phyloP scores from a whole-genome alignment of 2,797 vertebrate genomes.

The Propithecus deckenii region DNA sequence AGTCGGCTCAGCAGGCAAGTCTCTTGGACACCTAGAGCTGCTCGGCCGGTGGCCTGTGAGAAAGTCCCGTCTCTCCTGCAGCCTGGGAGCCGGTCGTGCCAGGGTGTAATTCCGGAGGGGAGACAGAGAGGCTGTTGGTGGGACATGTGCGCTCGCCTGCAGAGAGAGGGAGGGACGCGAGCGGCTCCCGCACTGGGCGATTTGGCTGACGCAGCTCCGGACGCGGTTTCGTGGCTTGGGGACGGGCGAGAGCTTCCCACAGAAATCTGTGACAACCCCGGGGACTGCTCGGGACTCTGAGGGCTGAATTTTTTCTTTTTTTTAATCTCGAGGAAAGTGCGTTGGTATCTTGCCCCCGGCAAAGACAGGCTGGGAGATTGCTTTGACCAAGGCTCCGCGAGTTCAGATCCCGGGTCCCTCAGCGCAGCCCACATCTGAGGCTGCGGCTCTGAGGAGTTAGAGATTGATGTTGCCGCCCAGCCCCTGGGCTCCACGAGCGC shows the following conservation, averaged over 20 bases:
- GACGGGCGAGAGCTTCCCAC: not conserved
- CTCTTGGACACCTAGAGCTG: not conserved
- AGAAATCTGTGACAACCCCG: not conserved
- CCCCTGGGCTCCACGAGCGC: not conserved
- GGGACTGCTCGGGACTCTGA: not conserved
- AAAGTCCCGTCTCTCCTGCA: too few species aligned
- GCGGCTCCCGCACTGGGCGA: not conserved
- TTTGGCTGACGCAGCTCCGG: not conserved
- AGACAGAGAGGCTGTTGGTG: not conserved
- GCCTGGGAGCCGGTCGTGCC: not conserved
- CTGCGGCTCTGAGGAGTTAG: not conserved
- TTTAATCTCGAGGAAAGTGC: not conserved
- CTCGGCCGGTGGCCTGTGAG: not conserved
- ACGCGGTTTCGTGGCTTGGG: not conserved
- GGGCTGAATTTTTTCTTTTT: not conserved
- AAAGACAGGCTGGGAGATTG: not conserved
- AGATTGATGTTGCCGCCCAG: not conserved
- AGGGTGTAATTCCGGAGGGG: not conserved
- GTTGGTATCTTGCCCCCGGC: not conserved
- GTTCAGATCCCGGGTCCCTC: not conserved
- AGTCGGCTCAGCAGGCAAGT: not conserved
- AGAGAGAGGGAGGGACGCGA: rapidly evolving
- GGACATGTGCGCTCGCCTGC: not conserved
- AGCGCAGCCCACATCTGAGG: not conserved
- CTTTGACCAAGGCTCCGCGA: not conserved